Evolutionary conservation across 2,113 vertebrate genomes (phyloP).

Genomic region (Myiopsitta monachus): DNA sequence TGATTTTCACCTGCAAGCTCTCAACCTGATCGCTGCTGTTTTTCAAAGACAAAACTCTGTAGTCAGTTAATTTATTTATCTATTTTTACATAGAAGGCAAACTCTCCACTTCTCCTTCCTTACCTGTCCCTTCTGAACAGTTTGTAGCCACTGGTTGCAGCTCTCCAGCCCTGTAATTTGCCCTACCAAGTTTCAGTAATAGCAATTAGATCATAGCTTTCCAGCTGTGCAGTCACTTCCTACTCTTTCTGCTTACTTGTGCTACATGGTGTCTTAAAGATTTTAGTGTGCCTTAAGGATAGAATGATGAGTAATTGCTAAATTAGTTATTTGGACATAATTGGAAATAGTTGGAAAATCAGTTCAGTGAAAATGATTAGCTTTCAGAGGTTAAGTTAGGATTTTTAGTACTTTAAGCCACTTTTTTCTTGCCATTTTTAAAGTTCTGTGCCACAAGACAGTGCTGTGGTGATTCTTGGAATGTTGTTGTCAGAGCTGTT

Average conservation of each 20-base stretch:
- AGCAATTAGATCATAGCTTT: background rate
- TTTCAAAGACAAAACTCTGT: background rate
- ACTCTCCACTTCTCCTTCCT: background rate
- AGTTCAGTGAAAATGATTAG: background rate
- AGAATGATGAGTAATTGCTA: background rate
- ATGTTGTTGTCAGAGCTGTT: background rate
- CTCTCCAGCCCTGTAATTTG: background rate
- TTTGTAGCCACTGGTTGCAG: background rate
- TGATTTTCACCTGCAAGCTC: background rate
- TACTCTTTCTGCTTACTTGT: background rate
- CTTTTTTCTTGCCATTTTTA: background rate
- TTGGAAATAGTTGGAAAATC: background rate
- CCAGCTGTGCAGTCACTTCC: background rate
- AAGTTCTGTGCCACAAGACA: background rate
- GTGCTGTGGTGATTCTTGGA: background rate
- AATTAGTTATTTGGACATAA: background rate
- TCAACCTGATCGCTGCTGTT: background rate
- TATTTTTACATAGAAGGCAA: background rate
- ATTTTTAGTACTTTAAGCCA: background rate
- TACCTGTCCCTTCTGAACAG: background rate
- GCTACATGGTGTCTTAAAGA: background rate
- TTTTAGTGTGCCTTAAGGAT: background rate
- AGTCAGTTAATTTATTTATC: background rate
- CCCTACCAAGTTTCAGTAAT: background rate
- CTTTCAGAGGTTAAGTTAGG: background rate